Evolutionary conservation across 2,888 invertebrate species (phyloP).

Genomic region (Plutella xylostella): DNA sequence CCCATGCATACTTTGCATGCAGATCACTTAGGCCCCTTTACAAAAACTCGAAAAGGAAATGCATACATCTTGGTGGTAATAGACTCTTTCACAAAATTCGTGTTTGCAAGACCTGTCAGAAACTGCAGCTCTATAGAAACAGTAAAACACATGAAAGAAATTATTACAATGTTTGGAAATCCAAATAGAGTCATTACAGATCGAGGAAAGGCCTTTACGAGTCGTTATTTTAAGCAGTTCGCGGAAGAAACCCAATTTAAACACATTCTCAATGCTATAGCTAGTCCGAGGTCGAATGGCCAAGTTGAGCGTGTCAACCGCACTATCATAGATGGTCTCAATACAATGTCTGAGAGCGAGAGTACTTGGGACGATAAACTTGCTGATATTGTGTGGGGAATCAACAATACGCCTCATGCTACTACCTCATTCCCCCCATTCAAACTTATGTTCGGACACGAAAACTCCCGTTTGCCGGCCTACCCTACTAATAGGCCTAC

Average conservation of each 20-base stretch:
- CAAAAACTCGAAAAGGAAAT: background rate
- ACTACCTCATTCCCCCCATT: background rate
- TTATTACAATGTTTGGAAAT: background rate
- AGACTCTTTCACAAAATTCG: conserved; percentile 1
- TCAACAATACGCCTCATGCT: background rate
- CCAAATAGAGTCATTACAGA: background rate
- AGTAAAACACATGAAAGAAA: background rate
- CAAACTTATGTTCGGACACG: background rate
- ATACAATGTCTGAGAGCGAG: background rate
- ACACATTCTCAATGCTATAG: conserved; percentile 1
- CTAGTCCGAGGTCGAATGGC: background rate
- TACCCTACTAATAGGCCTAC: no score
- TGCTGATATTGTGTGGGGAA: background rate
- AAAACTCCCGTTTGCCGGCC: no score
- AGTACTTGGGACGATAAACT: background rate
- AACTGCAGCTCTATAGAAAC: background rate
- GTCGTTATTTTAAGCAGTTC: background rate
- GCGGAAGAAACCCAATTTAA: background rate
- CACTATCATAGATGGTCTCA: background rate
- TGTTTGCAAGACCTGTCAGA: background rate
- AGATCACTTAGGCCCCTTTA: conserved; percentile 4
- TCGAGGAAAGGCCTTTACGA: background rate
- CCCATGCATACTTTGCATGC: background rate
- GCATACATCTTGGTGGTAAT: background rate
- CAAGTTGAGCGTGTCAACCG: background rate